A percentile compares a stretch with the other conserved stretches of the same genome.
Conservation (phyloP, 2,113 vertebrate genomes). For the Salvelinus fontinalis region DNA sequence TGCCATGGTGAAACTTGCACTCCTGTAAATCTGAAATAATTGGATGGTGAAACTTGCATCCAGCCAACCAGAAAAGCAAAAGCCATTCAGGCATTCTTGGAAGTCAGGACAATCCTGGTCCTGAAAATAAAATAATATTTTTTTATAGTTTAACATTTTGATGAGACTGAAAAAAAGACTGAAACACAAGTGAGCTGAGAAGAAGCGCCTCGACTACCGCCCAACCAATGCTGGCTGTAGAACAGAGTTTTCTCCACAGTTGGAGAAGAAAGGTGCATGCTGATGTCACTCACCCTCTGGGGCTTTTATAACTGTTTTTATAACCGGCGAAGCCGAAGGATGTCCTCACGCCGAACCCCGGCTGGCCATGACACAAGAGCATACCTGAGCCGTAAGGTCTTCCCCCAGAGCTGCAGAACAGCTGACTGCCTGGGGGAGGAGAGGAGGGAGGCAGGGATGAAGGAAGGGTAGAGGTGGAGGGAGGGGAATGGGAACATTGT, state of each 20-base stretch:
- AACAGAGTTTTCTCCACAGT: slow-evolving; percentile 10
- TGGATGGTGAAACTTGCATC: too few relatives aligned
- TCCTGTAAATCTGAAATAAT: too few relatives aligned
- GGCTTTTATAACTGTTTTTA: slow-evolving; percentile 1
- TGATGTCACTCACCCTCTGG: slow-evolving; percentile 37
- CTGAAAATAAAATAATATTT: too few relatives aligned
- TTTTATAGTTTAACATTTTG: slow-evolving; percentile 9
- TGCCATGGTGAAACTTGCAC: too few relatives aligned
- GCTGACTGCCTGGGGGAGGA: slow-evolving; percentile 22
- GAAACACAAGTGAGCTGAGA: slow-evolving; percentile 52
- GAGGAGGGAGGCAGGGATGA: neutral
- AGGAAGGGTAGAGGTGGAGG: neutral
- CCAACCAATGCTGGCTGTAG: slow-evolving; percentile 26
- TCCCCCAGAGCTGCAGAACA: slow-evolving; percentile 29
- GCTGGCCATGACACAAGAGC: slow-evolving; percentile 16
- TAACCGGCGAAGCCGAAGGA: slow-evolving; percentile 5
- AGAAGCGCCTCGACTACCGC: slow-evolving; percentile 32
- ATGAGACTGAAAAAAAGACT: slow-evolving; percentile 51
- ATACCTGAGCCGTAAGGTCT: slow-evolving; percentile 44
- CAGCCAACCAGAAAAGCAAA: too few relatives aligned
- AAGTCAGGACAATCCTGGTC: too few relatives aligned
- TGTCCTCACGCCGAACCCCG: slow-evolving; percentile 20
- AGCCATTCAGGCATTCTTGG: too few relatives aligned
- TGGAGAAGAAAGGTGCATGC: slow-evolving; percentile 8
- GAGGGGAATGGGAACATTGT: slow-evolving; percentile 20